Evolutionary conservation across 1,140 invertebrate genomes (phyloP).

Genomic region (Bombus confusus): DNA sequence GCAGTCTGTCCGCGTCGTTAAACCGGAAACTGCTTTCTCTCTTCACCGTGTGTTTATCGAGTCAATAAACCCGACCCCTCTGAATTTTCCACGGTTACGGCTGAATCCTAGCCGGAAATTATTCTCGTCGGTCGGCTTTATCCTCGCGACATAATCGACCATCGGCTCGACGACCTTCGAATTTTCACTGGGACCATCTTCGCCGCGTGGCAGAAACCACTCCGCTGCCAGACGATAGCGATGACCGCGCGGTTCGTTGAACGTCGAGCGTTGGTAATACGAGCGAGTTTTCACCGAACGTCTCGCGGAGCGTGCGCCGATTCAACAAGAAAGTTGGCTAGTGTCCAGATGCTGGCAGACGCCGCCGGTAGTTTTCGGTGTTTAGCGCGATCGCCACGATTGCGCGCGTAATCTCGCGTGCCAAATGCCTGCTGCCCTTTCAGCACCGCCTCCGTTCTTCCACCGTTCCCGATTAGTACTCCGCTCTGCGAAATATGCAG

Average conservation of each 20-base stretch:
- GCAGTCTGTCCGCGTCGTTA: background rate
- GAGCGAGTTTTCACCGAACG: conserved; percentile 20
- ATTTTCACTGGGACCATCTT: background rate
- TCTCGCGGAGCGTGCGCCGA: conserved; percentile 42
- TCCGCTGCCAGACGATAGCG: background rate
- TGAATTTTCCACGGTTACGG: background rate
- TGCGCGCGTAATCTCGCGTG: conserved; percentile 52
- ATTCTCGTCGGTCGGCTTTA: background rate
- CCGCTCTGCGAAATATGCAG: background rate
- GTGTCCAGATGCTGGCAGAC: conserved; percentile 46
- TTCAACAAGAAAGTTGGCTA: conserved; percentile 63
- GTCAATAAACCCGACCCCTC: background rate
- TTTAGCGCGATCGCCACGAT: conserved; percentile 59
- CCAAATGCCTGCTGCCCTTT: conserved; percentile 20
- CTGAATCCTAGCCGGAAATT: background rate
- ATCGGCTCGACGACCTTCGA: background rate
- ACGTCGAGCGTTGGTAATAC: background rate
- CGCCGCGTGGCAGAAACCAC: background rate
- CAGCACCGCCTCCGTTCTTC: conserved; percentile 1
- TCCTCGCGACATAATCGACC: background rate
- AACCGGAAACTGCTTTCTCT: background rate
- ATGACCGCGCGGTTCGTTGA: background rate
- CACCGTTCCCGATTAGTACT: background rate
- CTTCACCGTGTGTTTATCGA: background rate
- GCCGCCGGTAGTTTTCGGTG: conserved; percentile 45